Conservation (phyloP, 2,797 vertebrate species). For the Borostomias antarcticus region DNA sequence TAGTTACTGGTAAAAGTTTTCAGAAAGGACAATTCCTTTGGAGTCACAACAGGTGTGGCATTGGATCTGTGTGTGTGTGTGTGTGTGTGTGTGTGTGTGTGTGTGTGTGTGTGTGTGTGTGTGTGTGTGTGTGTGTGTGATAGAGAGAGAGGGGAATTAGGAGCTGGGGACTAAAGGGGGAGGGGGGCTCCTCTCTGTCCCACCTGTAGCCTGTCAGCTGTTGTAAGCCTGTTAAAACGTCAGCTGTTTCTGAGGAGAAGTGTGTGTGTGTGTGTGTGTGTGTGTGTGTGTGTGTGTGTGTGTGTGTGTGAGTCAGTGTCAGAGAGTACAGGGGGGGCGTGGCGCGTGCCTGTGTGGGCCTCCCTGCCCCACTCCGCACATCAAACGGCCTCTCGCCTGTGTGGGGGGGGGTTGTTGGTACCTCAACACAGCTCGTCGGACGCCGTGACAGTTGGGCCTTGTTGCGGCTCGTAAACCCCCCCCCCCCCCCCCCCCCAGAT, state of each 20-base stretch:
- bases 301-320: constrained; percentile 30
- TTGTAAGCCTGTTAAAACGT: constrained; percentile 80
- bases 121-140: constrained; percentile 37
- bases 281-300: constrained; percentile 26
- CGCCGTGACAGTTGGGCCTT: constrained; percentile 26
- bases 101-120: constrained; percentile 42
- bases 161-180: constrained; percentile 48
- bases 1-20: constrained; percentile 43
- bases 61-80: constrained; percentile 13
- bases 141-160: constrained; percentile 46
- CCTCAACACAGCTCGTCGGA: constrained; percentile 34
- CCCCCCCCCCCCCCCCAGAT: not conserved
- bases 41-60: constrained; percentile 68
- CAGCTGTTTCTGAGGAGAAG: constrained; percentile 83
- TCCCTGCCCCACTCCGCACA: constrained; percentile 43
- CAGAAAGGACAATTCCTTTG: constrained; percentile 69
- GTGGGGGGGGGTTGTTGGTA: constrained; percentile 59
- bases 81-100: constrained; percentile 56
- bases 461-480: constrained; percentile 18
- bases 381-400: constrained; percentile 54
- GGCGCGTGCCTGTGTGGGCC: constrained; percentile 45
- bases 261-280: constrained; percentile 54
- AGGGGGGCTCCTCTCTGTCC: constrained; percentile 70
- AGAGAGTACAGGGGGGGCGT: constrained; percentile 17
- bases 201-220: constrained; percentile 85